A percentile compares a stretch with the other conserved stretches of the same genome.
Conservation (phyloP, 2,888 invertebrate species). For the Epiblema foenella region DNA sequence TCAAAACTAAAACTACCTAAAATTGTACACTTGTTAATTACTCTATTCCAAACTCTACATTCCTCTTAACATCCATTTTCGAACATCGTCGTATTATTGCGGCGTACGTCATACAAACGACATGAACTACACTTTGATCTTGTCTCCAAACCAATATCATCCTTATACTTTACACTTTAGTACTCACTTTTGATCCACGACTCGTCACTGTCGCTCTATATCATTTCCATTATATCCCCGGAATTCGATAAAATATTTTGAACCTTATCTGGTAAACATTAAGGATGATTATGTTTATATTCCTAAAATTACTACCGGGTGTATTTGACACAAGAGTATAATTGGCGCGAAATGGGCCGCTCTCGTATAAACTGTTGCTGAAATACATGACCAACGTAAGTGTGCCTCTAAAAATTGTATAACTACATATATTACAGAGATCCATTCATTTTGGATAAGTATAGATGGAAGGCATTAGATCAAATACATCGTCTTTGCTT, state of each 20-base stretch:
- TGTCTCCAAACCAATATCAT: slow-evolving; percentile 52
- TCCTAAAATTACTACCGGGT: slow-evolving; percentile 57
- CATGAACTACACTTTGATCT: slow-evolving; percentile 74
- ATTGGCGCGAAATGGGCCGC: slow-evolving; percentile 78
- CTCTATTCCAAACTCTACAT: slow-evolving; percentile 41
- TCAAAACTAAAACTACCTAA: no score
- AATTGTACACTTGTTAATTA: not conserved
- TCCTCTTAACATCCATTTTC: slow-evolving; percentile 71
- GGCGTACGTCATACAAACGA: slow-evolving; percentile 72
- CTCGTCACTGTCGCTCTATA: slow-evolving; percentile 56
- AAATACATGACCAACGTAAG: slow-evolving; percentile 28
- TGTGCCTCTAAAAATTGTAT: not conserved
- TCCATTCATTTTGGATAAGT: slow-evolving; percentile 2
- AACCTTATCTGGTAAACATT: slow-evolving; percentile 48
- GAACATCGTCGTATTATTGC: slow-evolving; percentile 73
- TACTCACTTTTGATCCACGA: slow-evolving; percentile 57
- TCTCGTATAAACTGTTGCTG: slow-evolving; percentile 68
- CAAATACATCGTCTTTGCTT: slow-evolving; percentile 25
- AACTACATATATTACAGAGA: not conserved
- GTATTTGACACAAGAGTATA: slow-evolving; percentile 77
- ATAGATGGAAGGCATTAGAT: slow-evolving; percentile 11
- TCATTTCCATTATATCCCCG: slow-evolving; percentile 58
- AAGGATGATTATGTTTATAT: slow-evolving; percentile 52
- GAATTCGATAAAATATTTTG: slow-evolving; percentile 42
- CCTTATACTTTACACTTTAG: slow-evolving; percentile 54